Evolutionary conservation across 2,797 vertebrate genomes (phyloP).

Genomic region (Clarias fuscus): DNA sequence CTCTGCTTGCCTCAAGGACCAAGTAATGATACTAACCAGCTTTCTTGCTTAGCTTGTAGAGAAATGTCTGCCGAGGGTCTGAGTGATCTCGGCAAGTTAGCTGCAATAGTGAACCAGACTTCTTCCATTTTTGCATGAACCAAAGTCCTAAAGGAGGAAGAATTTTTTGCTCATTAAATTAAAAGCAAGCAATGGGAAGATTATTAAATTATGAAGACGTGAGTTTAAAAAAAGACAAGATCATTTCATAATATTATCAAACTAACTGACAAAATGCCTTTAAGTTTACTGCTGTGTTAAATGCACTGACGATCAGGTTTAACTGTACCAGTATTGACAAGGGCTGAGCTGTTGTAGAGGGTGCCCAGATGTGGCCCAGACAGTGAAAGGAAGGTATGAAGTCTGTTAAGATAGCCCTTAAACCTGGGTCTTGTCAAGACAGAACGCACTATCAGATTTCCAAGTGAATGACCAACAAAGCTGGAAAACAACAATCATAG

Average conservation of each 20-base stretch:
- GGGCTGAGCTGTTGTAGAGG: constrained; percentile 96
- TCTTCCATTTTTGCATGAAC: constrained; percentile 99
- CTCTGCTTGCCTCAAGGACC: not conserved
- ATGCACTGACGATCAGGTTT: not conserved
- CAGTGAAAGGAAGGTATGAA: constrained; percentile 96
- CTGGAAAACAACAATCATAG: constrained; percentile 64
- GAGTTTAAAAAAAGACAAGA: not conserved
- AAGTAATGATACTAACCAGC: constrained; percentile 74
- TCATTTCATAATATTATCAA: not conserved
- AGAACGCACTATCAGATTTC: constrained; percentile 97
- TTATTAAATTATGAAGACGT: not conserved
- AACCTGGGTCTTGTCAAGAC: constrained; percentile 94
- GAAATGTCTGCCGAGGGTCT: constrained; percentile 96
- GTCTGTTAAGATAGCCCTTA: constrained; percentile 93
- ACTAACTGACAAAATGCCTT: not conserved
- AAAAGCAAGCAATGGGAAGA: not conserved
- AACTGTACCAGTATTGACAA: constrained; percentile 92
- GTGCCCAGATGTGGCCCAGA: constrained; percentile 98
- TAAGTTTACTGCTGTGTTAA: not conserved
- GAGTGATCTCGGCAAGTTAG: constrained; percentile 96
- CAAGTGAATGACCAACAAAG: constrained; percentile 98
- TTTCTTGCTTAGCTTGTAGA: constrained; percentile 99
- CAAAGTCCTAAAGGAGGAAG: constrained; percentile 82
- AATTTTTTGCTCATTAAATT: not conserved
- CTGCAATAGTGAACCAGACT: constrained; percentile 94